Base-by-base conservation (phyloP, 2,888 invertebrate genomes). In the Agrochola circellaris region DNA sequence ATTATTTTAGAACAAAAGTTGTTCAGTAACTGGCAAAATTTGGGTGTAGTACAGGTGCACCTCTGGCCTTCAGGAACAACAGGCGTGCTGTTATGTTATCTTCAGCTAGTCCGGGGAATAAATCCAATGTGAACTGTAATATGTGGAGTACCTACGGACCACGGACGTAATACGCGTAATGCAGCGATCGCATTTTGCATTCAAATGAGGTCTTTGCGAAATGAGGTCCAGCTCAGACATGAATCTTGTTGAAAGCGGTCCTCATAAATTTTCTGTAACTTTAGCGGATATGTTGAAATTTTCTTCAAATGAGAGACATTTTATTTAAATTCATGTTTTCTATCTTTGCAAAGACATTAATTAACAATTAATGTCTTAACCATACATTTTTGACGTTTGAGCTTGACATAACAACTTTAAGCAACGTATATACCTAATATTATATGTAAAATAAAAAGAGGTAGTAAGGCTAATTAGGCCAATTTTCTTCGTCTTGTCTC, bases 151-250 rank as follows among this genome's bases (percentile, higher is more conserved):
- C 38, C 11, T 54, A 77, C 30, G 2, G 51, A 51, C 23, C n/a
- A 70, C 56, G 30, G 54, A 77, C 56, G 61, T 85, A 65, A 77
- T 74, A 56, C 45, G 58, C n/a, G 54, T 82, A 83, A 83, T 73
- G 67, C 73, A 72, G 68, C 72, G 45, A 69, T 71, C 65, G n/a
- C 58, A 82, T 72, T 85, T 73, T 73, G 73, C 67, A 83, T 83
- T 70, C 65, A 85, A 82, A 86, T 73, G 71, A 73, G 64, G 64
- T 81, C 64, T 38, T 77, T 64, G 38, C 30, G 15, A 73, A 85
- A 73, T 81, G 56, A 77, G 73, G 83, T 77, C 74, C 73, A 74
- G 62, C 51, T 76, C 30, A 54, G 58, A 51, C 58, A 77, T 72
- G 73, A 69, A 77, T 77, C 64, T 71, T 60, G 69, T 68, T 82